Conservation (phyloP, 2,113 vertebrate genomes). For the Cavia aperea region DNA sequence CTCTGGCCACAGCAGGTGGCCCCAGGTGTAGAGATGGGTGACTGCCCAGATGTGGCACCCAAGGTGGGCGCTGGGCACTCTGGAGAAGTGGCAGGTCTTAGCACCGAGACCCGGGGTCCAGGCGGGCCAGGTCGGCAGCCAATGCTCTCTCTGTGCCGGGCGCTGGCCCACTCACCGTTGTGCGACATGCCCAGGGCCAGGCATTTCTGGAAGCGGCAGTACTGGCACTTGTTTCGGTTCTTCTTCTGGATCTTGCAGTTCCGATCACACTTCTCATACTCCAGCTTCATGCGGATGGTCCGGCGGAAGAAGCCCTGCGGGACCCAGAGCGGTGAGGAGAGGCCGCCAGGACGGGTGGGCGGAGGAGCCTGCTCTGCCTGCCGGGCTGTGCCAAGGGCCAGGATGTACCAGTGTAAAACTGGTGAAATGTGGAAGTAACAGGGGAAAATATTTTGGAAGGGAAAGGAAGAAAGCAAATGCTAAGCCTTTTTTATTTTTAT, state of each 20-base stretch:
- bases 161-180: constrained; percentile 82
- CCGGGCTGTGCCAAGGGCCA: background rate
- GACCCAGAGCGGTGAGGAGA: background rate
- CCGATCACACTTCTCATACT: constrained; percentile 92
- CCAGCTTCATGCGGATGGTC: constrained; percentile 95
- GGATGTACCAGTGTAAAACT: no score
- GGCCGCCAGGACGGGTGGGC: background rate
- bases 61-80: accelerated
- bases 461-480: background rate
- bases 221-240: constrained; percentile 98
- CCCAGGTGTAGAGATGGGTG: background rate
- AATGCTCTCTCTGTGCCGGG: background rate
- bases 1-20: background rate
- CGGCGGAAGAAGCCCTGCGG: constrained; percentile 95
- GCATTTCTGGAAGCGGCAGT: constrained; percentile 99
- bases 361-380: background rate
- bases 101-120: background rate
- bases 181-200: constrained; percentile 96
- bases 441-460: background rate
- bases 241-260: constrained; percentile 98
- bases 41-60: background rate
- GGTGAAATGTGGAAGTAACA: background rate
- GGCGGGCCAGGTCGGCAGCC: background rate
- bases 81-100: background rate
- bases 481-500: background rate